Percentiles rank a stretch among this genome's conserved stretches.
These are phyloP conservation scores for Nymphalis polychloros DNA, from an alignment of 2,888 invertebrate species.

Conservation along the genomic window DNA sequence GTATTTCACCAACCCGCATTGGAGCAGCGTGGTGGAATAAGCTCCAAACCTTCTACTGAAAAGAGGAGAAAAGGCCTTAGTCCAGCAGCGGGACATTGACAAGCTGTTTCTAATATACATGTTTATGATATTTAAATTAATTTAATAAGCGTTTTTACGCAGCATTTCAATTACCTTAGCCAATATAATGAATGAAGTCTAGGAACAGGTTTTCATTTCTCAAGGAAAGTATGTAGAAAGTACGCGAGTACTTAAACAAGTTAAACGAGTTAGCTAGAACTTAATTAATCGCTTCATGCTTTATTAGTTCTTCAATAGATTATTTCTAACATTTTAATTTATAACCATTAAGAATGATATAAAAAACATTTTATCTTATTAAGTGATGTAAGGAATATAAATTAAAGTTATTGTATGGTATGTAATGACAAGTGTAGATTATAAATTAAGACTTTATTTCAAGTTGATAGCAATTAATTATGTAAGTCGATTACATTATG, in stretches of 20 bases:
- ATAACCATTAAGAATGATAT: slow-evolving; percentile 1
- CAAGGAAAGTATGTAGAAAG: slow-evolving; percentile 33
- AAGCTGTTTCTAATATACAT: no score
- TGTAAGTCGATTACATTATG: neutral
- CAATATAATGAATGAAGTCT: slow-evolving; percentile 23
- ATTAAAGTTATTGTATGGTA: neutral
- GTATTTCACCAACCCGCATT: no score
- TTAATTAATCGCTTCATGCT: slow-evolving; percentile 38
- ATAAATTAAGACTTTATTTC: neutral
- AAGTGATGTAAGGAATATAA: neutral
- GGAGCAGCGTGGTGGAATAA: no score
- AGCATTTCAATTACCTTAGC: slow-evolving; percentile 7
- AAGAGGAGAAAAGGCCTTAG: no score
- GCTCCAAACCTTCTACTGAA: no score
- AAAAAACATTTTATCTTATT: neutral
- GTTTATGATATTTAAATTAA: neutral
- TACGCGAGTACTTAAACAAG: slow-evolving; percentile 30
- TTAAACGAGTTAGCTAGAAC: slow-evolving; percentile 39
- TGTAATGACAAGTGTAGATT: neutral
- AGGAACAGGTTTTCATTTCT: slow-evolving; percentile 24
- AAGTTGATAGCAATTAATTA: neutral
- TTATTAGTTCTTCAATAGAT: slow-evolving; percentile 17
- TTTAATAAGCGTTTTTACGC: neutral
- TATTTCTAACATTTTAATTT: slow-evolving; percentile 5
- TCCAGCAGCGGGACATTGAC: no score